phyloP scores from a whole-genome alignment of 2,113 vertebrate genomes.

The Donacobius atricapilla region DNA sequence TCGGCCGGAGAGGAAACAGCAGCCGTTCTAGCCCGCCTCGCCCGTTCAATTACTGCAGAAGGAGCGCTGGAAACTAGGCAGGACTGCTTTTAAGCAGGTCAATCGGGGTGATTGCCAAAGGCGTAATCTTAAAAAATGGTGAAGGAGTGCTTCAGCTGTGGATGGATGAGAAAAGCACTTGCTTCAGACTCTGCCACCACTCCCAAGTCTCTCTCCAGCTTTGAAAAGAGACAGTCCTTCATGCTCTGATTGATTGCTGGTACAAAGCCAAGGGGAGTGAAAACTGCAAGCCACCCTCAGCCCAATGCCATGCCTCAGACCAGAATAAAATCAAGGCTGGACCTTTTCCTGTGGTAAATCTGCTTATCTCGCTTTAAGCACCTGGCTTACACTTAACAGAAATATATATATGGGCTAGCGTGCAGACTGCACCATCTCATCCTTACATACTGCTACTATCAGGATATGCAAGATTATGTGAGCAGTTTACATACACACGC shows the following conservation, averaged over 20 bases:
- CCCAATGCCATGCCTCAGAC: background rate
- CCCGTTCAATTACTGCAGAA: background rate
- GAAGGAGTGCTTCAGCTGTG: background rate
- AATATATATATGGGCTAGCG: background rate
- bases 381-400: background rate
- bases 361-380: background rate
- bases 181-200: background rate
- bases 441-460: background rate
- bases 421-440: background rate
- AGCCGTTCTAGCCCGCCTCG: background rate
- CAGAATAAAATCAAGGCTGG: background rate
- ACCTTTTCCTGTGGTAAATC: background rate
- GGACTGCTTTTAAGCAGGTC: background rate
- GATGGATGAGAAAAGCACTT: background rate
- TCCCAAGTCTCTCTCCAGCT: background rate
- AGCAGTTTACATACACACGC: background rate
- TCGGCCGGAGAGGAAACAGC: background rate
- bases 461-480: background rate
- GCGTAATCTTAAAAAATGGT: accelerated
- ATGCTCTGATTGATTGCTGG: background rate
- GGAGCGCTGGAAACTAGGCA: background rate
- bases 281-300: background rate
- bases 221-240: background rate
- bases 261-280: background rate
- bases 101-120: background rate